Conservation (phyloP, 2,888 invertebrate species). For the Melinopterus prodromus region DNA sequence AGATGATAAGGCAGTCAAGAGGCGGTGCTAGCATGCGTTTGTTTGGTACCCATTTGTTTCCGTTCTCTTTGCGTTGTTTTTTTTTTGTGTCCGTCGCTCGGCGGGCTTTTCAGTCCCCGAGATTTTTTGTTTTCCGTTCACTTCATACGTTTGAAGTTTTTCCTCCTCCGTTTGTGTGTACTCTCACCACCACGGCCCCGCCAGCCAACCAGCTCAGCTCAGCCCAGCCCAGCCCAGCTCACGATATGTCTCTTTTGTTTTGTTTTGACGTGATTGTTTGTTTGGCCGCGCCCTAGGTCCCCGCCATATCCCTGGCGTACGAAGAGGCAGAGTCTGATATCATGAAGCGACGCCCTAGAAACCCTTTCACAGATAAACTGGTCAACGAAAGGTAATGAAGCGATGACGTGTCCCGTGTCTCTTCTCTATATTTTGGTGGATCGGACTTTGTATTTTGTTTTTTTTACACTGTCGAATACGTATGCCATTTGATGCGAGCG, state of each 20-base stretch:
- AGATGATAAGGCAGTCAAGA: slow-evolving; percentile 49
- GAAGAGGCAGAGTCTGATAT: slow-evolving; percentile 98
- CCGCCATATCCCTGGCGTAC: slow-evolving; percentile 98
- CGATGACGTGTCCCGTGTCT: slow-evolving; percentile 50
- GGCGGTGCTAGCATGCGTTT: slow-evolving; percentile 51
- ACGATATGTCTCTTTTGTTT: slow-evolving; percentile 38
- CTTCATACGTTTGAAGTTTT: not conserved
- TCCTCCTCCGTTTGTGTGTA: slow-evolving; percentile 6
- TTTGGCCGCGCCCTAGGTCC: slow-evolving; percentile 75
- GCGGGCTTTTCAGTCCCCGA: not conserved
- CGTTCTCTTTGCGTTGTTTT: slow-evolving; percentile 19
- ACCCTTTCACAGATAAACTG: slow-evolving; percentile 97
- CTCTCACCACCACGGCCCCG: not conserved
- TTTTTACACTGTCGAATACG: slow-evolving; percentile 34
- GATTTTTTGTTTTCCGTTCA: slow-evolving; percentile 22
- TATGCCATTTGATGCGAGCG: slow-evolving; percentile 43
- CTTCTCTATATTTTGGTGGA: slow-evolving; percentile 52
- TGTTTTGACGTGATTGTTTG: slow-evolving; percentile 60
- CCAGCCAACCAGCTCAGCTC: not conserved
- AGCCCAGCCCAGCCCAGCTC: slow-evolving; percentile 5
- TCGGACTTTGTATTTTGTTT: slow-evolving; percentile 40
- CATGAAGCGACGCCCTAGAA: slow-evolving; percentile 98
- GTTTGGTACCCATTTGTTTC: slow-evolving; percentile 20
- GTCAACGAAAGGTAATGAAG: slow-evolving; percentile 93
- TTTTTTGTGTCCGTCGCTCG: not conserved